phyloP scores from a whole-genome alignment of 1,140 invertebrate species.

The Chironomus tepperi region DNA sequence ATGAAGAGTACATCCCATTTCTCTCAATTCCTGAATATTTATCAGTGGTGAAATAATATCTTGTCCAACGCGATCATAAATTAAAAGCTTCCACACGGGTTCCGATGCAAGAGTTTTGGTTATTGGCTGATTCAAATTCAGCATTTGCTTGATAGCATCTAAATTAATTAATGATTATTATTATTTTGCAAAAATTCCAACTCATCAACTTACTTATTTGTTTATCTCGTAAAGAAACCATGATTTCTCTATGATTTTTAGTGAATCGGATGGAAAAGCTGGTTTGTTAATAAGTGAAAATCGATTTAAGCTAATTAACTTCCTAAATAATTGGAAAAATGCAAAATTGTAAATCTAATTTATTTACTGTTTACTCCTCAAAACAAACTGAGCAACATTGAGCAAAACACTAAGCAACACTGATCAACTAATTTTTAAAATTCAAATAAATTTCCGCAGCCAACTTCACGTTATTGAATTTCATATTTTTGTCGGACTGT shows the following conservation, averaged over 20 bases:
- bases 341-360: no score
- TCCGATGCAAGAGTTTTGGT: slow-evolving; percentile 66
- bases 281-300: no score
- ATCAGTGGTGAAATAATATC: slow-evolving; percentile 97
- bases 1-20: slow-evolving; percentile 94
- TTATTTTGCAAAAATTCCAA: slow-evolving; percentile 25
- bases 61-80: slow-evolving; percentile 93
- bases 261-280: no score
- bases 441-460: no score
- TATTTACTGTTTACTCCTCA: no score
- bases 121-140: slow-evolving; percentile 79
- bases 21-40: slow-evolving; percentile 90
- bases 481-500: no score
- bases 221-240: slow-evolving; percentile 59
- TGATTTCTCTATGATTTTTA: slow-evolving; percentile 30
- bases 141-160: slow-evolving; percentile 87
- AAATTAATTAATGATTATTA: slow-evolving; percentile 31
- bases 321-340: no score
- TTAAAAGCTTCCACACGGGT: slow-evolving; percentile 90
- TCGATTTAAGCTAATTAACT: no score
- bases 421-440: no score
- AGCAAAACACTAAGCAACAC: no score
- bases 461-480: no score
- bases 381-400: no score
- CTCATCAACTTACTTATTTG: slow-evolving; percentile 54